phyloP scores from a whole-genome alignment of 2,113 vertebrate species.

The Erythrocebus patas region DNA sequence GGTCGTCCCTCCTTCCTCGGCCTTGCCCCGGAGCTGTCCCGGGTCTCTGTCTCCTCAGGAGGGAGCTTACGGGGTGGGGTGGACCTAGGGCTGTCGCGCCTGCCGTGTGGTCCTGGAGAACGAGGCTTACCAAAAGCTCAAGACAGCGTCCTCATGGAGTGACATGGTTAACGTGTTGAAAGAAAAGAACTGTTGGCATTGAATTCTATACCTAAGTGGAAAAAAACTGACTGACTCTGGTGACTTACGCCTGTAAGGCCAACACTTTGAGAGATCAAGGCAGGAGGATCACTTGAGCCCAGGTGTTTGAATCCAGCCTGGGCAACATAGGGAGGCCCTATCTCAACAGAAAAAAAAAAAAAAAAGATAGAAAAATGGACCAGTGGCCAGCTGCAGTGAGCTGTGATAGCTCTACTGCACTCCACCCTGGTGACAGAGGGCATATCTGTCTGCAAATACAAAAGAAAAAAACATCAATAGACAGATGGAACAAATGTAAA shows the following conservation, averaged over 20 bases:
- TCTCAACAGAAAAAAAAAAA: too few species aligned
- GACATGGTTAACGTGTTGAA: too few species aligned
- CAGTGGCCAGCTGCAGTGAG: not conserved
- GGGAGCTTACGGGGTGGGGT: not conserved
- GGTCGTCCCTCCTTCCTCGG: not conserved
- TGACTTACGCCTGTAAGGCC: not conserved
- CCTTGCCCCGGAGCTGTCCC: not conserved
- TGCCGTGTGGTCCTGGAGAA: accelerated
- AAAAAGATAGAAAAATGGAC: too few species aligned
- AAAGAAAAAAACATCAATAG: not conserved
- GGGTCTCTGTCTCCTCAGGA: accelerated
- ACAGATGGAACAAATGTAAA: not conserved
- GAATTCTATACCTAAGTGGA: not conserved
- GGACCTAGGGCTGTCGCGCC: too few species aligned
- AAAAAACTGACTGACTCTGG: not conserved
- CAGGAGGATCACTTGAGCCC: not conserved
- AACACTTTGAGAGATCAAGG: not conserved
- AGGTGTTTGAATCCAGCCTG: not conserved
- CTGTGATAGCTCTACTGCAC: not conserved
- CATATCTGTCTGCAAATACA: not conserved
- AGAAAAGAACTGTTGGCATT: not conserved
- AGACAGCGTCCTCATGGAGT: not conserved
- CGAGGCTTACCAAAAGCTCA: not conserved
- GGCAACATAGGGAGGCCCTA: too few species aligned
- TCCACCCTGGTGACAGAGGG: not conserved